Base-by-base conservation (phyloP, 2,888 invertebrate species). In the Cerastoderma edule region DNA sequence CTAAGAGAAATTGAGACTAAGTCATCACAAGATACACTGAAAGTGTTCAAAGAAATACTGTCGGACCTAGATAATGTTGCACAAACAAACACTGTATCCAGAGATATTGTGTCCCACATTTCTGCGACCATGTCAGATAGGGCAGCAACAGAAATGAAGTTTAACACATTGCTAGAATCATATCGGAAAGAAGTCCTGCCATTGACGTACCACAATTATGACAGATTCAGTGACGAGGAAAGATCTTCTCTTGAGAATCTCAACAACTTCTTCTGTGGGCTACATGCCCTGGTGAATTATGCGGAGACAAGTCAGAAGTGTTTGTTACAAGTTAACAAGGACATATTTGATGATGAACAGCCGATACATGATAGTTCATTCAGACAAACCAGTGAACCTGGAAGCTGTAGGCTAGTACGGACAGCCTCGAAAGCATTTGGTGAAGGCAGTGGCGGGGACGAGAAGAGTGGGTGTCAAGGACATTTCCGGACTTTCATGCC, bases 1-100 rank as follows among this genome's bases (percentile, higher is more conserved):
- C 63, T 82, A 16, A 19, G 76, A 22, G 78, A 75, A 60, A 78
- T 78, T 27, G 73, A 74, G 57, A 82, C 78, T 48, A 78, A 74
- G 30, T 77, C 69, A 2, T 13, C 75, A 19, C 46, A 56, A 1
- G 46, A 70, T 33, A 79, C 75, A n/a, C 30, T 76, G 10, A 54
- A 46, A 10, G 72, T 69, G 19, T 60, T 79, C 16, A 72, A 75
- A 50, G 63, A 75, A 72, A 69, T 75, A 28, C 44, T 75, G 22
- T 4, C 32, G 44, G 78, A 78, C 44, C 19, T 76, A n/a, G 76
- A 75, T 63, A 44, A 53, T 28, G 46, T 32, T 5, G 22, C 67
- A 35, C 27, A 44, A 33, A 24, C 22, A 28, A 57, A 60, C 22
- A 28, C 65, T 39, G 50, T 48, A 8, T 68, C 60, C 19, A 22